Evolutionary conservation across 2,113 vertebrate species (phyloP).

Genomic region (Pachyramphus minor): DNA sequence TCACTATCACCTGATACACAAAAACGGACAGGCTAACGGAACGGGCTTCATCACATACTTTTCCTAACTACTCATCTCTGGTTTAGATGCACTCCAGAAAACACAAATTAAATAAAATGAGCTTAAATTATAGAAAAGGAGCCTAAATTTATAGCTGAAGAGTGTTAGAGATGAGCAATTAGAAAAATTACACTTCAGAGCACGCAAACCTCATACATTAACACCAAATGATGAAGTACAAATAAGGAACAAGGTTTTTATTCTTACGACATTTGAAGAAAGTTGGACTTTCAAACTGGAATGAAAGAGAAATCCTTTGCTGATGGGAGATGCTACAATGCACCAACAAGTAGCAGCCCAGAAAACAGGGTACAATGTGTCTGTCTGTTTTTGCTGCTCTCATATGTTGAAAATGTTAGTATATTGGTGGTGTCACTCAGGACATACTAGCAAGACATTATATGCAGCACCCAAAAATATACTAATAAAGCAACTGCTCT

Average conservation of each 20-base stretch:
- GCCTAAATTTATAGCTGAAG: constrained; percentile 41
- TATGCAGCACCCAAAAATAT: not conserved
- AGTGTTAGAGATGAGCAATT: constrained; percentile 56
- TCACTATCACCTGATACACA: not conserved
- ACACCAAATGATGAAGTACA: constrained; percentile 13
- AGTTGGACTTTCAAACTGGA: constrained; percentile 1
- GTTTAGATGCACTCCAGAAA: not conserved
- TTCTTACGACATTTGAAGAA: constrained; percentile 37
- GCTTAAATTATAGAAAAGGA: constrained; percentile 12
- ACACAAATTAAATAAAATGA: not conserved
- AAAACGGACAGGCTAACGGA: not conserved
- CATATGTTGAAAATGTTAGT: not conserved
- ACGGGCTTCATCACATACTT: not conserved
- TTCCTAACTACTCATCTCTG: not conserved
- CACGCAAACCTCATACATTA: constrained; percentile 7
- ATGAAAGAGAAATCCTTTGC: not conserved
- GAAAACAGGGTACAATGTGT: constrained; percentile 16
- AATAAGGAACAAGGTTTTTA: constrained; percentile 4
- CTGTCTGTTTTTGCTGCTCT: constrained; percentile 16
- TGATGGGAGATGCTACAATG: not conserved
- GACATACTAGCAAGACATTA: constrained; percentile 20
- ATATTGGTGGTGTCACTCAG: not conserved
- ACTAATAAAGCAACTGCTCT: not conserved
- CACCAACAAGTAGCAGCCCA: not conserved
- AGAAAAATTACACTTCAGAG: constrained; percentile 49